Evolutionary conservation across 1,140 invertebrate species (phyloP), one percentile per base, ranked within the genome.

Genomic region (Agrypnia vestita): DNA sequence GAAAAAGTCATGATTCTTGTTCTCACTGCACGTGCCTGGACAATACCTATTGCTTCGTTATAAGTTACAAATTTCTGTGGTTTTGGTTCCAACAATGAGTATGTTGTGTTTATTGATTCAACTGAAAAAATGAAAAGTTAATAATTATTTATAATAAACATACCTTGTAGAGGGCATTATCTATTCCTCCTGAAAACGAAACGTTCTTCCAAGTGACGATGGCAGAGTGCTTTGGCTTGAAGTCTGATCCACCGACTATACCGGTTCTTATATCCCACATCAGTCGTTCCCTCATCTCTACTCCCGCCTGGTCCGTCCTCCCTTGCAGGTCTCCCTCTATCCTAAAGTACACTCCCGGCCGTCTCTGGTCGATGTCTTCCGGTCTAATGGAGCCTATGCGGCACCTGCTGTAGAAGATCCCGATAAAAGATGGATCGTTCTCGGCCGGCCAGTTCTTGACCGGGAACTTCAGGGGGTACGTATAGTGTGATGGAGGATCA

Each of bases 161-260:
- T 89, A 96, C 95, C 88, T 90, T 93, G 85, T 92, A 94, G 9
- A 96, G 89, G 12, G 95, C 93, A 86, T 95, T 94, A 80, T 94
- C 92, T 84, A 96, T 95, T 76, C 95, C 96, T 56, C 96, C 97
- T 84, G 95, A 93, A 87, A 98, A 98, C 0, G 96, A 96, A 86
- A 98, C 93, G 86, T 98, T 98, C 87, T 97, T 97, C 97, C 97
- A 99, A 0, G 97, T 99, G 15, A 96, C 91, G 83, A 98, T 96
- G 53, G 96, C 90, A 3, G 93, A 94, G 85, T 98, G 97, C 85
- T 97, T 97, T 0, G 97, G 97, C 67, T 93, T 90, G 87, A 98
- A 99, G 0, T 94, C 94, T 35, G 97, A 95, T 0, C 97, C 93
- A 0, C 97, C 97, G 43, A 98, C 95, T 51, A 98, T 96, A 3